Conservation (phyloP, 2,888 invertebrate species). For the Stenchaetothrips biformis region DNA sequence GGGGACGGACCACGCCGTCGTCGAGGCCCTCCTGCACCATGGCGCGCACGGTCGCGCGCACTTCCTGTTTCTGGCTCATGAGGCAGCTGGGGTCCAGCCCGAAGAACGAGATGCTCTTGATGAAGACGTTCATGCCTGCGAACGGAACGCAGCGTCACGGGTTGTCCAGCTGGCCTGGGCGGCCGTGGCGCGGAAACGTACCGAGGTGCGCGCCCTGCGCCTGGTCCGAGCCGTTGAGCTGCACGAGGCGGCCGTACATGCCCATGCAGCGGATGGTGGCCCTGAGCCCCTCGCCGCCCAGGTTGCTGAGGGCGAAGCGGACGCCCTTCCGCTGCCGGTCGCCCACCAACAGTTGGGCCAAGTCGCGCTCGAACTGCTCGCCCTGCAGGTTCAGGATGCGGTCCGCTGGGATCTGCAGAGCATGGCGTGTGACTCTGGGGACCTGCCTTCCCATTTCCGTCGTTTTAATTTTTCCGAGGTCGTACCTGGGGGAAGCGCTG, state of each 20-base stretch:
- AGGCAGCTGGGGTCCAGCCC: not conserved
- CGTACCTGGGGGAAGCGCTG: not conserved
- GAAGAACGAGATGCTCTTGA: not conserved
- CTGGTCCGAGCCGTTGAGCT: not conserved
- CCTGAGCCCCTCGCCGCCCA: not conserved
- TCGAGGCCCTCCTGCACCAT: slow-evolving; percentile 6
- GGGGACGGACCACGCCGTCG: not conserved
- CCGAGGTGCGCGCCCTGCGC: not conserved
- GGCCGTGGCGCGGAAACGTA: not conserved
- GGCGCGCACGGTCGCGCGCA: not conserved
- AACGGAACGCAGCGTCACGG: not conserved
- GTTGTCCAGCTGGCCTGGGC: not conserved
- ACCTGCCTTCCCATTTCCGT: too few relatives aligned
- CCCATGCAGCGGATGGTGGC: not conserved
- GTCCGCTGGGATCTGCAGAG: not conserved
- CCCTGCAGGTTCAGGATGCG: not conserved
- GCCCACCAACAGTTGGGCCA: not conserved
- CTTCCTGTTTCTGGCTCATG: not conserved
- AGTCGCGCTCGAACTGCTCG: not conserved
- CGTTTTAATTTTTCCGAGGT: too few relatives aligned
- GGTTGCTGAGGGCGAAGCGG: not conserved
- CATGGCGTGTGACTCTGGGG: too few relatives aligned
- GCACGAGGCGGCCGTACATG: not conserved
- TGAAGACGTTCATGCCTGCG: not conserved
- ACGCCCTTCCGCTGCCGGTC: not conserved